phyloP scores from a whole-genome alignment of 2,113 vertebrate genomes.

The Tupaia tana region DNA sequence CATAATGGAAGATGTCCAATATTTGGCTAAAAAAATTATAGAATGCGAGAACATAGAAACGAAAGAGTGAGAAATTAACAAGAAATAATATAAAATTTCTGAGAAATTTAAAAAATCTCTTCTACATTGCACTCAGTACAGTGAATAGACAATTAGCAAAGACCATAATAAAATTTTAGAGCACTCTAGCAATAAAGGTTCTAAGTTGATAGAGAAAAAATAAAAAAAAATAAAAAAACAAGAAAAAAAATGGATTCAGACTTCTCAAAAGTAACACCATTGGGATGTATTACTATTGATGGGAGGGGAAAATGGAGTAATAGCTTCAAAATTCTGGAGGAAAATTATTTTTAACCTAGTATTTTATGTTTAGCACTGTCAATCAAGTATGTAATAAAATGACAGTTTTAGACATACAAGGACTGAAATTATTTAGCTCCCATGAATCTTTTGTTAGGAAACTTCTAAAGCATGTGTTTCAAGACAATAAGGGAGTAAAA shows the following conservation, averaged over 20 bases:
- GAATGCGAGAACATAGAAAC: not conserved
- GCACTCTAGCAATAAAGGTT: not conserved
- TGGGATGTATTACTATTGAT: no score
- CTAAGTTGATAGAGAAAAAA: slow-evolving; percentile 3
- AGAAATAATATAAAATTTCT: slow-evolving; percentile 7
- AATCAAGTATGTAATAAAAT: not conserved
- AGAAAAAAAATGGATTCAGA: not conserved
- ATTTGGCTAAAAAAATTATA: not conserved
- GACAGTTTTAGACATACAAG: not conserved
- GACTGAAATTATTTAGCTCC: not conserved
- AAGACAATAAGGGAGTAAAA: not conserved
- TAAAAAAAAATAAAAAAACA: not conserved
- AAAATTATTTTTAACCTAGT: not conserved
- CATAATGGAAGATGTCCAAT: not conserved
- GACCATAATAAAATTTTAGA: not conserved
- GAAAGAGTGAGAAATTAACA: not conserved
- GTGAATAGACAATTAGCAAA: not conserved
- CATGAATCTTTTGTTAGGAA: not conserved
- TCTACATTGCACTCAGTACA: not conserved
- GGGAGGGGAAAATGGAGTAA: not conserved
- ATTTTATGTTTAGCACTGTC: not conserved
- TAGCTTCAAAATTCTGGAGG: not conserved
- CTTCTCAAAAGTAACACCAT: not conserved
- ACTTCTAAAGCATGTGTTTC: not conserved
- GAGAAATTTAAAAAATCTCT: not conserved